A percentile compares a stretch with the other conserved stretches of the same genome.
phyloP scores from a whole-genome alignment of 2,113 vertebrate genomes.

The Pteronura brasiliensis region DNA sequence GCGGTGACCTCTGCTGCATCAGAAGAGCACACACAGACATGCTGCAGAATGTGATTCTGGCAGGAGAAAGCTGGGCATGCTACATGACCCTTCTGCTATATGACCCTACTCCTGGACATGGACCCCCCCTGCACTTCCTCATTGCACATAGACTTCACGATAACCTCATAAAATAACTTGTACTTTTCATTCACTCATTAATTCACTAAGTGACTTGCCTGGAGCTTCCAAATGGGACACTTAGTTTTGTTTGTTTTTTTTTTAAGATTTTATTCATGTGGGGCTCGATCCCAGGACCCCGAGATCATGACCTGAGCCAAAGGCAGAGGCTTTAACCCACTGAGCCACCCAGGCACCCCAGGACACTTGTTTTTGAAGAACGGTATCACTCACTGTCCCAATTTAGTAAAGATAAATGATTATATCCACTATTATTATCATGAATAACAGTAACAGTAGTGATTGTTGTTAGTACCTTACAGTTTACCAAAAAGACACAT shows the following conservation, averaged over 20 bases:
- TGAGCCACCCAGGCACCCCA: too few relatives aligned
- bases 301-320: too few relatives aligned
- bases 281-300: too few relatives aligned
- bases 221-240: neutral
- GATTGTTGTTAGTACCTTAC: neutral
- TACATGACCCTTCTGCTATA: accelerated
- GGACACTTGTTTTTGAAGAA: neutral
- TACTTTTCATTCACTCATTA: neutral
- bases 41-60: neutral
- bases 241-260: too few relatives aligned
- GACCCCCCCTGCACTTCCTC: neutral
- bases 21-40: neutral
- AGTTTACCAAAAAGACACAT: neutral
- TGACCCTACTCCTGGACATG: neutral
- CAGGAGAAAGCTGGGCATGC: neutral
- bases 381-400: neutral
- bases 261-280: too few relatives aligned
- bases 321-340: too few relatives aligned
- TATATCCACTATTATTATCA: neutral
- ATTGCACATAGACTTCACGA: neutral
- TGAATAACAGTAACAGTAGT: neutral
- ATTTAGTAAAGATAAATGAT: conserved; percentile 22
- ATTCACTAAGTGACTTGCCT: neutral
- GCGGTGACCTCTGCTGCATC: neutral
- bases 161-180: neutral